Evolutionary conservation across 2,888 invertebrate species (phyloP).

Genomic region (Agrochola litura): DNA sequence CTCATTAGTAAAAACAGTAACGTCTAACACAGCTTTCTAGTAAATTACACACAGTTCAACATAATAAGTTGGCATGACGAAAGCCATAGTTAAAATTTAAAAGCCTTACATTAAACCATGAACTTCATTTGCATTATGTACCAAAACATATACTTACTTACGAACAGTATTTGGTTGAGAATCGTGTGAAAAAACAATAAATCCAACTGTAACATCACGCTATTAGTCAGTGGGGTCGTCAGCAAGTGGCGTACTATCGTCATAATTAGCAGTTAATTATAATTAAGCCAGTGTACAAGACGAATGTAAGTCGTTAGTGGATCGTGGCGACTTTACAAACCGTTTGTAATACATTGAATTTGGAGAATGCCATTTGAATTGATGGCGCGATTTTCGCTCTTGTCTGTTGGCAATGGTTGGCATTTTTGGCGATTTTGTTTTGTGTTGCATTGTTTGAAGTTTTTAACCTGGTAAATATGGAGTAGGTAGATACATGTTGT

Average conservation of each 20-base stretch:
- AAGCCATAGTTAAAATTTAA: conserved; percentile 45
- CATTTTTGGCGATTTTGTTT: not conserved
- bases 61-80: conserved; percentile 44
- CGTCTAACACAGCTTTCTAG: conserved; percentile 35
- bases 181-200: conserved; percentile 63
- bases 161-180: conserved; percentile 44
- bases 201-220: conserved; percentile 53
- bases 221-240: conserved; percentile 67
- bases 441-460: not conserved
- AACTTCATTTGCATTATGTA: conserved; percentile 57
- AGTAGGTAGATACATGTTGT: not conserved
- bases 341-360: conserved; percentile 60
- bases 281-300: conserved; percentile 76
- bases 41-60: conserved; percentile 45
- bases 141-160: conserved; percentile 48
- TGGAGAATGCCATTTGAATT: conserved; percentile 39
- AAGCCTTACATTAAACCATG: conserved; percentile 52
- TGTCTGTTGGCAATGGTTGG: conserved; percentile 42
- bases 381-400: conserved; percentile 22
- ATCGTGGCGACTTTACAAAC: conserved; percentile 65
- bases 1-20: conserved; percentile 28
- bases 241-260: conserved; percentile 69
- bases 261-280: conserved; percentile 81
- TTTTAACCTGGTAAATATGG: not conserved
- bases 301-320: conserved; percentile 74